Conservation (phyloP, 2,113 vertebrate species). For the Charadrius vociferus region DNA sequence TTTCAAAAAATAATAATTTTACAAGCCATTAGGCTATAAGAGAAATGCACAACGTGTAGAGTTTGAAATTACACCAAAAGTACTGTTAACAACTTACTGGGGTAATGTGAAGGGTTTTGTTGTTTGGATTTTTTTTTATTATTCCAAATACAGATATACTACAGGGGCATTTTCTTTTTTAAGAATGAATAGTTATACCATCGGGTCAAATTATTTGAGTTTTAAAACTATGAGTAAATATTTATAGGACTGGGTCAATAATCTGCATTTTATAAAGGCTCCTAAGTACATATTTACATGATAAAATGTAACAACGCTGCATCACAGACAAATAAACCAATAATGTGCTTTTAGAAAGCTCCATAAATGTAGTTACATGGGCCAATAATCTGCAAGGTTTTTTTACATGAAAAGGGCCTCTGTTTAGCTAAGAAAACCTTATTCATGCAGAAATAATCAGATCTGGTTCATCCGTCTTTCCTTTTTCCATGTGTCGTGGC, state of each 20-base stretch:
- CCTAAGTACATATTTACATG: background rate
- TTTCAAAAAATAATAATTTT: background rate
- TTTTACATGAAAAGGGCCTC: background rate
- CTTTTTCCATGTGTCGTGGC: background rate
- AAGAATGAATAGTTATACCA: background rate
- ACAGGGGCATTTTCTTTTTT: background rate
- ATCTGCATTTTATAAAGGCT: background rate
- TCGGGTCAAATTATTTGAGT: background rate
- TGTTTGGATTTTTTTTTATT: background rate
- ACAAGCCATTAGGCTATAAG: background rate
- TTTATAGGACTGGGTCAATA: background rate
- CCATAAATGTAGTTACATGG: background rate
- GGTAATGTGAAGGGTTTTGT: background rate
- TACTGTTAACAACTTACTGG: background rate
- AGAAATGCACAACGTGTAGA: background rate
- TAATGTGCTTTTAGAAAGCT: background rate
- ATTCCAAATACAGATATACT: background rate
- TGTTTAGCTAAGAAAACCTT: conserved; percentile 12
- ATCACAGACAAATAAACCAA: background rate
- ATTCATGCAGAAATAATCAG: conserved; percentile 3
- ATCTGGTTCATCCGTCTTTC: background rate
- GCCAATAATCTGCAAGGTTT: background rate
- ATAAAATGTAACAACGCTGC: background rate
- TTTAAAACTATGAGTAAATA: background rate
- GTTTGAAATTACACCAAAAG: background rate